Evolutionary conservation across 2,113 vertebrate genomes (phyloP).

Genomic region (Malurus cyaneus): DNA sequence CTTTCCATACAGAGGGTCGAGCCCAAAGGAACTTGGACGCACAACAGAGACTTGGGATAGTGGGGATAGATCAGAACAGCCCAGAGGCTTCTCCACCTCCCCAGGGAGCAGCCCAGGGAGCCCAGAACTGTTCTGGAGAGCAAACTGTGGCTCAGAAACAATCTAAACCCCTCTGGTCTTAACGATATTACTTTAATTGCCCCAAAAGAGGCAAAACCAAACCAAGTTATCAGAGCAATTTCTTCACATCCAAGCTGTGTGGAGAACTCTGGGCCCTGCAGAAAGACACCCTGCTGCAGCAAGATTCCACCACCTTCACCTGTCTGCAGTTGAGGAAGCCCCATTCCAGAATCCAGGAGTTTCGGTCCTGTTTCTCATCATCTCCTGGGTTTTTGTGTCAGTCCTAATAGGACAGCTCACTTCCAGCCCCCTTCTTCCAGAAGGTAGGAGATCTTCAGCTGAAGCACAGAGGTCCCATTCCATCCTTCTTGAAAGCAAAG

Average conservation of each 20-base stretch:
- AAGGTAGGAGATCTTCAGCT: background rate
- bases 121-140: background rate
- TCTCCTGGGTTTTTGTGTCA: background rate
- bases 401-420: fast-evolving
- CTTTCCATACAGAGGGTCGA: fast-evolving
- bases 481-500: background rate
- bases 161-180: background rate
- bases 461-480: background rate
- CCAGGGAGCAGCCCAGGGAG: background rate
- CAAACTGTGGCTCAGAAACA: background rate
- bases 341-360: background rate
- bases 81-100: background rate
- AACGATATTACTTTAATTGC: background rate
- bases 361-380: background rate
- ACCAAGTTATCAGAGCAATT: background rate
- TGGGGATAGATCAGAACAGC: too few species aligned
- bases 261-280: background rate
- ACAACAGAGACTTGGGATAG: background rate
- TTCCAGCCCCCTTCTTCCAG: background rate
- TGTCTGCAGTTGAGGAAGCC: background rate
- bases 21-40: background rate
- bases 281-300: background rate
- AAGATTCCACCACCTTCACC: background rate
- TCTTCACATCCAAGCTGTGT: fast-evolving
- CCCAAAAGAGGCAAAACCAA: background rate